Percentiles rank a stretch among this genome's conserved stretches.
phyloP scores from a whole-genome alignment of 92 coral and sea anemone species.

The Actinernus sp. region DNA sequence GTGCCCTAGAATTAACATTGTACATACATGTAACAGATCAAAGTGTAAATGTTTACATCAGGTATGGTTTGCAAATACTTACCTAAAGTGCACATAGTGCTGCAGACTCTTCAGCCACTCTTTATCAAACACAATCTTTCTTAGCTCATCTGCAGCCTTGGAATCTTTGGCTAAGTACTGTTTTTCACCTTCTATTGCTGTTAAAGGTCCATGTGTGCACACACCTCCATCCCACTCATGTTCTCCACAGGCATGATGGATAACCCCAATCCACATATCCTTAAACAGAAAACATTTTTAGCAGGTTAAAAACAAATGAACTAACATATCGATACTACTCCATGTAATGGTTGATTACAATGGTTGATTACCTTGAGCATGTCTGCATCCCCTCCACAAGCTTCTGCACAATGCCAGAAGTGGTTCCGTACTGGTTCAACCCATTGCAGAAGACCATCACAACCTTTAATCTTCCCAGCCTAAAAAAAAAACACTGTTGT shows the following conservation, averaged over 20 bases:
- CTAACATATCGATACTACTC: too few relatives aligned
- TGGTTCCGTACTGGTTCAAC: slow-evolving; percentile 64
- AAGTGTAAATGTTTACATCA: too few relatives aligned
- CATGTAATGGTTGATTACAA: too few relatives aligned
- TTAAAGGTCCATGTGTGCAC: slow-evolving; percentile 72
- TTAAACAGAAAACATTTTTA: slow-evolving; percentile 5
- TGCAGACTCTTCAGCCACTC: slow-evolving; percentile 43
- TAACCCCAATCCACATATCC: slow-evolving; percentile 53
- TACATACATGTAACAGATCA: too few relatives aligned
- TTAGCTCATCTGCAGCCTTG: too few relatives aligned
- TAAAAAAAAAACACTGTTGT: slow-evolving; percentile 10
- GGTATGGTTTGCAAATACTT: not conserved
- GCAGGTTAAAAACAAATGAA: too few relatives aligned
- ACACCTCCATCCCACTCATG: too few relatives aligned
- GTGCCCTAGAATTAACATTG: too few relatives aligned
- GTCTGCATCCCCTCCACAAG: slow-evolving; percentile 61
- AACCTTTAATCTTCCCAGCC: slow-evolving; percentile 64
- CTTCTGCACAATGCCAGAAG: slow-evolving; percentile 72
- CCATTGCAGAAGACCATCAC: slow-evolving; percentile 55
- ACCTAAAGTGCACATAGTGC: slow-evolving; percentile 65
- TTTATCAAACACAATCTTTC: slow-evolving; percentile 52
- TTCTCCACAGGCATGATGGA: slow-evolving; percentile 67
- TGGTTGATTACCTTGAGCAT: slow-evolving; percentile 41
- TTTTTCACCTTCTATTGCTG: slow-evolving; percentile 47
- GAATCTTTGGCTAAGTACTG: slow-evolving; percentile 31